Evolutionary conservation across 2,888 invertebrate species (phyloP).

Genomic region (Drosophila austrosaltans): DNA sequence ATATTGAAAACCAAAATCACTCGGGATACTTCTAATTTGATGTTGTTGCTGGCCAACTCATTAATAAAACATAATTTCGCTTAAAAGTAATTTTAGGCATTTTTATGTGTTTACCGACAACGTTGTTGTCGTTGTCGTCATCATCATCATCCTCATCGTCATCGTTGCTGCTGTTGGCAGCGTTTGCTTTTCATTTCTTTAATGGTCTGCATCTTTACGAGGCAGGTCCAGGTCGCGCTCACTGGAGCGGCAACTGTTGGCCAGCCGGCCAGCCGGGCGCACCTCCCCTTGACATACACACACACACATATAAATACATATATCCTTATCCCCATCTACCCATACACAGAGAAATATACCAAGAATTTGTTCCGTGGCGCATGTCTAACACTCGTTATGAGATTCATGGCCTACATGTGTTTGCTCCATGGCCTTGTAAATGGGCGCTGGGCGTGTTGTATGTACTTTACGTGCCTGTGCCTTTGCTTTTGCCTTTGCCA

Average conservation of each 20-base stretch:
- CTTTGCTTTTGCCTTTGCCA: neutral
- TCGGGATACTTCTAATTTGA: conserved; percentile 47
- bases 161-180: conserved; percentile 28
- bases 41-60: conserved; percentile 45
- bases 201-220: conserved; percentile 73
- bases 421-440: conserved; percentile 75
- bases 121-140: conserved; percentile 24
- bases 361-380: conserved; percentile 53
- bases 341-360: conserved; percentile 17
- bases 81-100: conserved; percentile 73
- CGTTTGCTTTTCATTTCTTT: conserved; percentile 77
- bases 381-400: conserved; percentile 76
- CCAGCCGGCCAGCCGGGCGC: conserved; percentile 26
- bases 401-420: conserved; percentile 77
- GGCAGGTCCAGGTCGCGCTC: conserved; percentile 62
- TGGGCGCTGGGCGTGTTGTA: conserved; percentile 70
- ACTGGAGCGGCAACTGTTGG: conserved; percentile 63
- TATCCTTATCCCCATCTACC: conserved; percentile 7
- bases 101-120: conserved; percentile 65
- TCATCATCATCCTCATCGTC: neutral
- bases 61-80: conserved; percentile 76
- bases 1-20: conserved; percentile 38
- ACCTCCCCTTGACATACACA: conserved; percentile 10
- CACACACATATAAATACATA: conserved; percentile 18
- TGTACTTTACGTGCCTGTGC: conserved; percentile 65